A percentile compares a stretch with the other conserved stretches of the same genome.
Conservation (phyloP, 2,797 vertebrate species). For the Phyllotis vaccarum region DNA sequence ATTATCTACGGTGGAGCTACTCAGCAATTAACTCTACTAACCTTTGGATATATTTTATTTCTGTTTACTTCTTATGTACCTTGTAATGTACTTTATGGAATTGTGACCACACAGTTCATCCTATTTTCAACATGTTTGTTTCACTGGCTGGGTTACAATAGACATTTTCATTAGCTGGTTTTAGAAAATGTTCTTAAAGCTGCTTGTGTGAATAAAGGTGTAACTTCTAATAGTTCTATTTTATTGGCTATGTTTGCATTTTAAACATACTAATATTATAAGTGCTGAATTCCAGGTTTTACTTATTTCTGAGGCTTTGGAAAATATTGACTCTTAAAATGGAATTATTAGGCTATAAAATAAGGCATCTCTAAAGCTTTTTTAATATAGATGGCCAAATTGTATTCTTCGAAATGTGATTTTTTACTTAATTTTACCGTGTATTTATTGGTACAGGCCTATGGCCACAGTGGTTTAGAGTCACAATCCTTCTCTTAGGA, state of each 20-base stretch:
- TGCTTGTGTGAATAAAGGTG: not conserved
- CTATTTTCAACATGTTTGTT: not conserved
- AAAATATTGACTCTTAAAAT: not conserved
- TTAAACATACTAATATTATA: not conserved
- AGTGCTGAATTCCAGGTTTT: not conserved
- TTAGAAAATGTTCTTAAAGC: slow-evolving; percentile 16
- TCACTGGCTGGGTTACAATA: not conserved
- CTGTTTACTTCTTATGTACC: not conserved
- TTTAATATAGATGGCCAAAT: slow-evolving; percentile 21
- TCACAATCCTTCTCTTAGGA: not conserved
- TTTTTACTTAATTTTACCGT: slow-evolving; percentile 55
- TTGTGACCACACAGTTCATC: not conserved
- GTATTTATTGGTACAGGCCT: not conserved
- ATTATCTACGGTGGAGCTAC: too few relatives aligned
- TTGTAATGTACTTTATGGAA: not conserved
- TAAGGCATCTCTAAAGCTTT: not conserved
- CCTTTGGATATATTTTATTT: not conserved
- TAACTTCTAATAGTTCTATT: not conserved
- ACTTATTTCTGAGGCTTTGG: slow-evolving; percentile 43
- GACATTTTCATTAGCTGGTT: not conserved
- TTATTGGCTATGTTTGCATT: slow-evolving; percentile 16
- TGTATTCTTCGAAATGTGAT: not conserved
- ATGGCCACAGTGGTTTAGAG: not conserved
- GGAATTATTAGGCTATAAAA: slow-evolving; percentile 32
- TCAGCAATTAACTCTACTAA: not conserved